Evolutionary conservation across 2,113 vertebrate genomes (phyloP).

Genomic region (Puma concolor): DNA sequence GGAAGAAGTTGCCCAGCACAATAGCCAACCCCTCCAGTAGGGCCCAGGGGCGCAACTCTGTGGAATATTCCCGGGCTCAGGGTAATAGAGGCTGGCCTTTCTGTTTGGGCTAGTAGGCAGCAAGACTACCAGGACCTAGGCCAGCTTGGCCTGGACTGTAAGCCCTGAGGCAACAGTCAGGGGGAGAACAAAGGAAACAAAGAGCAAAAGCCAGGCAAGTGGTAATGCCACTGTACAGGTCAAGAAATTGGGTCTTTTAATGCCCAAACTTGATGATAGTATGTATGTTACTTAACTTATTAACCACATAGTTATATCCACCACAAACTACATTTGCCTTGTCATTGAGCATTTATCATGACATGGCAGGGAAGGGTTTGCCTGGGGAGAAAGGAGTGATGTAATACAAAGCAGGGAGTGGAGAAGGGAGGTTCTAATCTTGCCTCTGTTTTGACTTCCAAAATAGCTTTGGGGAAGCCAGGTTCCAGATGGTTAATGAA

Average conservation of each 20-base stretch:
- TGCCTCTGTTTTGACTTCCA: background rate
- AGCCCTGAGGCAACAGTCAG: background rate
- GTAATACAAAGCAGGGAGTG: background rate
- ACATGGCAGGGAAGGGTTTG: background rate
- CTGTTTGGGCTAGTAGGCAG: background rate
- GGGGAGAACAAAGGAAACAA: background rate
- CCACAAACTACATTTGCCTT: background rate
- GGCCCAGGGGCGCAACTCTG: background rate
- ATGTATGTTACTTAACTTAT: background rate
- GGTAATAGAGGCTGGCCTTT: background rate
- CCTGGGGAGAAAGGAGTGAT: background rate
- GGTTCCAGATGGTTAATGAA: background rate
- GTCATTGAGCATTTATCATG: slow-evolving; percentile 71
- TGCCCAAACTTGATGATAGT: background rate
- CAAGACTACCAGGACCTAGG: background rate
- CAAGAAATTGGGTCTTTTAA: background rate
- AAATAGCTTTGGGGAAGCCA: background rate
- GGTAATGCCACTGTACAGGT: background rate
- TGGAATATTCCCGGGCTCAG: background rate
- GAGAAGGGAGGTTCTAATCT: background rate
- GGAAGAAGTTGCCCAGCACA: background rate
- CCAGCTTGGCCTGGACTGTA: background rate
- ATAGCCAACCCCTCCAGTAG: background rate
- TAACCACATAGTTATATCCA: background rate
- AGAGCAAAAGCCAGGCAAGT: background rate